Percentiles rank a stretch among this genome's conserved stretches.
These are phyloP conservation scores for Delphinus delphis DNA, from an alignment of 2,113 vertebrate genomes.

Conservation along the genomic window DNA sequence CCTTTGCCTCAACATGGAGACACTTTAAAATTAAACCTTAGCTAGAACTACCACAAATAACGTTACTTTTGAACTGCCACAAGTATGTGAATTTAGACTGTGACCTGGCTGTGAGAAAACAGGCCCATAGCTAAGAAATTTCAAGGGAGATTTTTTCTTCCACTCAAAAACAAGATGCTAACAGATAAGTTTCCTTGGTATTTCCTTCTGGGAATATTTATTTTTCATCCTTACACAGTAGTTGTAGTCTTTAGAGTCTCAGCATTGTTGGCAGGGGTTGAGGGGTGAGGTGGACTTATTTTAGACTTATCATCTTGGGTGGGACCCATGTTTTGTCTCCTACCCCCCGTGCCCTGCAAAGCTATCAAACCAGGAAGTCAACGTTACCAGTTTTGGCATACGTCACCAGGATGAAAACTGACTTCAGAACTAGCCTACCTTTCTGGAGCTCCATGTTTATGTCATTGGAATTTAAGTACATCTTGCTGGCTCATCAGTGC, in stretches of 20 bases:
- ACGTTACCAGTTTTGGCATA: background rate
- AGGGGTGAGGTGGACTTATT: background rate
- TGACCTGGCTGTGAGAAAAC: background rate
- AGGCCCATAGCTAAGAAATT: background rate
- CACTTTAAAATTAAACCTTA: background rate
- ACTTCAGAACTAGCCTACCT: background rate
- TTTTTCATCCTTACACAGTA: background rate
- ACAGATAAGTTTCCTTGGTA: background rate
- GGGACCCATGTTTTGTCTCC: background rate
- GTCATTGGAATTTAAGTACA: background rate
- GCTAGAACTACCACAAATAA: background rate
- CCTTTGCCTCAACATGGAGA: background rate
- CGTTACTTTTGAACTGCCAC: background rate
- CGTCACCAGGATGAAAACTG: background rate
- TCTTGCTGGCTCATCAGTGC: background rate
- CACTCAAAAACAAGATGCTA: background rate
- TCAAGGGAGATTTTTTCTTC: background rate
- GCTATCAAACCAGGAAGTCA: background rate
- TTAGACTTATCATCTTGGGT: background rate
- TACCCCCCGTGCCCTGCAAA: accelerated
- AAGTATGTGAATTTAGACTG: background rate
- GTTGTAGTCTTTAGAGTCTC: background rate
- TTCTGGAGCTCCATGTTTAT: background rate
- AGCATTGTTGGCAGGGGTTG: background rate
- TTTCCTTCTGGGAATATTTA: background rate